phyloP scores from a whole-genome alignment of 2,888 invertebrate species.

The Eugnorisma glareosa region DNA sequence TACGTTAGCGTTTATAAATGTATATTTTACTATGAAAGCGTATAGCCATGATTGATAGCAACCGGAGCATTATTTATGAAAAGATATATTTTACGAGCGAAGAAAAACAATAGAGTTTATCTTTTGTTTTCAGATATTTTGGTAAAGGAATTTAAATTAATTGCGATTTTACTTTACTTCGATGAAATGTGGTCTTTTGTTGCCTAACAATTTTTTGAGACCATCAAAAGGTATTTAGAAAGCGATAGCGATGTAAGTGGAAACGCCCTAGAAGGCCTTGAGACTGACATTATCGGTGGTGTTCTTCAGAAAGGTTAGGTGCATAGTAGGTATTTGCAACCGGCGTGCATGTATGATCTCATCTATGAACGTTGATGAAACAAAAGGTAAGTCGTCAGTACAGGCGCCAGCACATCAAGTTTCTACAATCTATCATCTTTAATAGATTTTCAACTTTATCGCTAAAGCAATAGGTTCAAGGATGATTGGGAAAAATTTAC shows the following conservation, averaged over 20 bases:
- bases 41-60: conserved; percentile 48
- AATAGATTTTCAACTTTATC: no score
- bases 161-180: not conserved
- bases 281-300: no score
- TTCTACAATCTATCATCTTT: no score
- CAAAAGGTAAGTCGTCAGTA: no score
- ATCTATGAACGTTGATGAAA: no score
- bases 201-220: not conserved
- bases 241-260: not conserved
- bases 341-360: no score
- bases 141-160: conserved; percentile 1
- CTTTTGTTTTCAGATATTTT: conserved; percentile 17
- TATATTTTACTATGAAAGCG: conserved; percentile 17
- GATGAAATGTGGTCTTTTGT: conserved; percentile 2
- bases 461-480: no score
- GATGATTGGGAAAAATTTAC: no score
- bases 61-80: conserved; percentile 44
- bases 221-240: not conserved
- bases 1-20: conserved; percentile 36
- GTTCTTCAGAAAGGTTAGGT: no score
- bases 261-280: not conserved
- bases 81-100: conserved; percentile 32
- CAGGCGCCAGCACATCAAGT: no score
- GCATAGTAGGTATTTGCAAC: no score
- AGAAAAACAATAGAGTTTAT: conserved; percentile 37